Conservation (phyloP, 2,888 invertebrate genomes). For the Cephonodes hylas region DNA sequence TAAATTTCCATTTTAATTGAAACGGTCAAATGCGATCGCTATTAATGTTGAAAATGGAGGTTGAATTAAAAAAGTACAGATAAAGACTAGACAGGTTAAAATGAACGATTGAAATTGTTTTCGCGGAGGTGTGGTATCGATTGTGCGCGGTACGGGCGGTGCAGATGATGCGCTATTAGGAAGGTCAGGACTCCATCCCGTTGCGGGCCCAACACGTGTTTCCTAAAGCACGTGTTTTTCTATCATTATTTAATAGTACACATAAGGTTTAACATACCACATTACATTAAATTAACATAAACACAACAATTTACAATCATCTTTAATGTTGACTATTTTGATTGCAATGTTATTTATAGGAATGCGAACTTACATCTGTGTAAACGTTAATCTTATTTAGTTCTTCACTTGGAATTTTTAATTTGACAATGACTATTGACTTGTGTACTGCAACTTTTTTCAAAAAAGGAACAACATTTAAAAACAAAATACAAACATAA, state of each 20-base stretch:
- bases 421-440: too few relatives aligned
- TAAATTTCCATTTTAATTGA: background rate
- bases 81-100: background rate
- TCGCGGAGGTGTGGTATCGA: slow-evolving; percentile 57
- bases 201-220: slow-evolving; percentile 6
- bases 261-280: background rate
- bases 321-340: too few relatives aligned
- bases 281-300: too few relatives aligned
- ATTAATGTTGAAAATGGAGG: too few relatives aligned
- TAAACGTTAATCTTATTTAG: too few relatives aligned
- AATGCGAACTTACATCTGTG: too few relatives aligned
- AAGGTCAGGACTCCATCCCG: slow-evolving; percentile 58
- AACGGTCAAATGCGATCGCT: background rate
- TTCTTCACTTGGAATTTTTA: too few relatives aligned
- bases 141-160: slow-evolving; percentile 44
- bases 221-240: background rate
- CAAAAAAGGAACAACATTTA: background rate
- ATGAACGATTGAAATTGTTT: slow-evolving; percentile 18
- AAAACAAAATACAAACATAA: background rate
- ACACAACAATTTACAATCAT: too few relatives aligned
- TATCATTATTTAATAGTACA: background rate
- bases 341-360: too few relatives aligned
- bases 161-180: slow-evolving; percentile 57
- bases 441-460: too few relatives aligned
- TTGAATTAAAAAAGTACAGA: background rate